Percentiles rank a stretch among this genome's conserved stretches.
phyloP scores from a whole-genome alignment of 2,888 invertebrate species.

The Oasisia sp. region DNA sequence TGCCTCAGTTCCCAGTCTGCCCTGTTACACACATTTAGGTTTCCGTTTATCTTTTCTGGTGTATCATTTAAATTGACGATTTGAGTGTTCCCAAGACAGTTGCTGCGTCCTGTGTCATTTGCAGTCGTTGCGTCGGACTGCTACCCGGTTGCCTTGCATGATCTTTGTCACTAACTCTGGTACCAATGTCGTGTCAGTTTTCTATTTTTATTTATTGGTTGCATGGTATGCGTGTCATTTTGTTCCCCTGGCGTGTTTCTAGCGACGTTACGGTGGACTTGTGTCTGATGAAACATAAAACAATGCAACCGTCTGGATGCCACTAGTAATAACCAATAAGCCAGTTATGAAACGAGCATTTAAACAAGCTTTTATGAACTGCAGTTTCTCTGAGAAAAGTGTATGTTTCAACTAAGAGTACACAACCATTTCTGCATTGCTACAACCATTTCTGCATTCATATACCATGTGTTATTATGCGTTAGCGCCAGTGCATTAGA shows the following conservation, averaged over 20 bases:
- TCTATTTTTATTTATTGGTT: neutral
- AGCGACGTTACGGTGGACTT: neutral
- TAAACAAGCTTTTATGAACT: neutral
- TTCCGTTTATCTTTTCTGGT: neutral
- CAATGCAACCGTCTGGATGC: neutral
- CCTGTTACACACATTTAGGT: neutral
- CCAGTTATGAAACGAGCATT: neutral
- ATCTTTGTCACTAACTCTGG: slow-evolving; percentile 6
- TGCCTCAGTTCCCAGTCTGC: neutral
- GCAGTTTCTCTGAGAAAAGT: neutral
- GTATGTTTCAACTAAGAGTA: neutral
- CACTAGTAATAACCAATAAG: neutral
- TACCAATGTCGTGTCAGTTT: neutral
- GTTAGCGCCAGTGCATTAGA: neutral
- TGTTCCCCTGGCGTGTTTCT: neutral
- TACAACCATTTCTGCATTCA: neutral
- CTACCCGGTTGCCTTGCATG: neutral
- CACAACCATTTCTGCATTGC: neutral
- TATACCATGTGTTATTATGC: neutral
- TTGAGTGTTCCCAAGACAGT: neutral
- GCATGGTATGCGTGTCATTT: neutral
- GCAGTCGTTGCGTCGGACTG: neutral
- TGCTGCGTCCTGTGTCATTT: neutral
- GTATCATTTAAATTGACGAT: neutral
- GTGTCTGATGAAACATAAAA: neutral